A percentile compares a stretch with the other conserved stretches of the same genome.
These are phyloP conservation scores for Orientallactaga sibirica DNA, from an alignment of 2,797 vertebrate genomes.

Conservation along the genomic window DNA sequence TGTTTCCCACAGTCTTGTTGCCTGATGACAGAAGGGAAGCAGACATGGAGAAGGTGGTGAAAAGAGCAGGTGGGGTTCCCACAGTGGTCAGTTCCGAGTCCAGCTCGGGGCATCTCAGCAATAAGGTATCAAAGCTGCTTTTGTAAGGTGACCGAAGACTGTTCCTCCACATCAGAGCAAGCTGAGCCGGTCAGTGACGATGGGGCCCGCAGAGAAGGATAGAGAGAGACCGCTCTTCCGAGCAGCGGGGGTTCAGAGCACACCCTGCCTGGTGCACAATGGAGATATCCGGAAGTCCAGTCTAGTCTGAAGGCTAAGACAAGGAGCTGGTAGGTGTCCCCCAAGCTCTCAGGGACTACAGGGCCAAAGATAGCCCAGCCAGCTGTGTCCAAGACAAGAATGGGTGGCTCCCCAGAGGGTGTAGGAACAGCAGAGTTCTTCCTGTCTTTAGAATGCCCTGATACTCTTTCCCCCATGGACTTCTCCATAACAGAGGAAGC, in stretches of 20 bases:
- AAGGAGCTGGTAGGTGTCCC: neutral
- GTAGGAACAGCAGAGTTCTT: neutral
- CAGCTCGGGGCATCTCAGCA: neutral
- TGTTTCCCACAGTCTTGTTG: neutral
- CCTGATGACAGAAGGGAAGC: neutral
- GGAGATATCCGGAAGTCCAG: neutral
- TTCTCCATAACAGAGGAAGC: neutral
- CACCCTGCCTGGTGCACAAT: rapidly evolving
- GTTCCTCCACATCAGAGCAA: too few species aligned
- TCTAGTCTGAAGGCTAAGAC: neutral
- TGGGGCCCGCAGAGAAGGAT: neutral
- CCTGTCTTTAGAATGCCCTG: neutral
- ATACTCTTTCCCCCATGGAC: rapidly evolving
- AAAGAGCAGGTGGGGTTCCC: too few species aligned
- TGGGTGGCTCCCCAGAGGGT: neutral
- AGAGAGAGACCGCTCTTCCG: too few species aligned
- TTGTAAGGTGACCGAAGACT: neutral
- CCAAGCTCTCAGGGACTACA: neutral
- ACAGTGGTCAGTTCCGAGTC: neutral
- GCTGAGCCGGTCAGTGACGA: neutral
- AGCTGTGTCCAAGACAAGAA: neutral
- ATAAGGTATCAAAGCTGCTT: neutral
- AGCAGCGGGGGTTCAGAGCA: neutral
- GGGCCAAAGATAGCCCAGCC: neutral
- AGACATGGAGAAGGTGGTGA: neutral